phyloP scores from a whole-genome alignment of 1,140 invertebrate species.

The Gryon sp. region DNA sequence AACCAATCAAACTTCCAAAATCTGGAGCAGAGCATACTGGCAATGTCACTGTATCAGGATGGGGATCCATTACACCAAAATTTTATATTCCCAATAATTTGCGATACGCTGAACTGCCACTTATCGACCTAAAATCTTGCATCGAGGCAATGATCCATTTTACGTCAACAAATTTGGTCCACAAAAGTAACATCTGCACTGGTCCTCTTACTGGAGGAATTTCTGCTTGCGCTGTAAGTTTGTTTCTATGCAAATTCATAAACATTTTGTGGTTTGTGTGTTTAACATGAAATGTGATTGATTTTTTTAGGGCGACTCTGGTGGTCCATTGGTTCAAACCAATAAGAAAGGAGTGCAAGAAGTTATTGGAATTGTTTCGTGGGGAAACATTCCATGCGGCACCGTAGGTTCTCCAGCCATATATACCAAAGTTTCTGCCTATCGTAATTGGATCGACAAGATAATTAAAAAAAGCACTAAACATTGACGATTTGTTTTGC shows the following conservation, averaged over 20 bases:
- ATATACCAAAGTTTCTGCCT: conserved; percentile 81
- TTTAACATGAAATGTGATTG: background rate
- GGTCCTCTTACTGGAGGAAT: conserved; percentile 80
- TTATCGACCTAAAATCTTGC: conserved; percentile 64
- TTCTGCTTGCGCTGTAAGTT: conserved; percentile 80
- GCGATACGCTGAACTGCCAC: conserved; percentile 63
- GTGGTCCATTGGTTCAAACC: conserved; percentile 82
- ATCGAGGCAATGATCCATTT: conserved; percentile 39
- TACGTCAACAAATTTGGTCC: conserved; percentile 59
- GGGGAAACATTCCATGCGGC: conserved; percentile 85
- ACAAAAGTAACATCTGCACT: conserved; percentile 81
- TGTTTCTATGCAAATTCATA: background rate
- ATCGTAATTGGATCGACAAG: conserved; percentile 74
- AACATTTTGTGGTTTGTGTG: background rate
- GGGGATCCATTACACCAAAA: conserved; percentile 72
- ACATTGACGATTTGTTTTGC: too few species aligned
- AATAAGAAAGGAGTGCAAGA: conserved; percentile 16
- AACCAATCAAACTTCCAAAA: conserved; percentile 78
- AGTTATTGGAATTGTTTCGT: conserved; percentile 84
- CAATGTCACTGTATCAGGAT: conserved; percentile 75
- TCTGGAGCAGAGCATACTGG: conserved; percentile 73
- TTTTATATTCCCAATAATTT: conserved; percentile 53
- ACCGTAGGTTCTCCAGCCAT: conserved; percentile 82
- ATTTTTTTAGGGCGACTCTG: conserved; percentile 81
- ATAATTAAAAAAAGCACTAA: too few species aligned